These are phyloP conservation scores for Junonia oenone DNA, from an alignment of 2,888 invertebrate genomes.

Conservation along the genomic window DNA sequence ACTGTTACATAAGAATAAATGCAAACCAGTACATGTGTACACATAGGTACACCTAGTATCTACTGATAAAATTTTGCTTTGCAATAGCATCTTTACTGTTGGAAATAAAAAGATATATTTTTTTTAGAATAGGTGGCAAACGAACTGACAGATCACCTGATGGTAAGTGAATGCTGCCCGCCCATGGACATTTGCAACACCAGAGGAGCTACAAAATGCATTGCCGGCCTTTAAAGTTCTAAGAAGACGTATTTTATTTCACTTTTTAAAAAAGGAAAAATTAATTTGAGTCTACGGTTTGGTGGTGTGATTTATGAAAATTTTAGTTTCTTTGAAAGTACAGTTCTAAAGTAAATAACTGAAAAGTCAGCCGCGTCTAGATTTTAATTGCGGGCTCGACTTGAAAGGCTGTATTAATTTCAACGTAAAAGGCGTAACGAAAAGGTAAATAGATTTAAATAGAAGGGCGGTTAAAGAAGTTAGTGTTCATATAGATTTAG, in stretches of 20 bases:
- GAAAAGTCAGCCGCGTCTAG: conserved; percentile 5
- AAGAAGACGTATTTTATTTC: not conserved
- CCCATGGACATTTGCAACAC: too few species aligned
- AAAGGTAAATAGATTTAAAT: not conserved
- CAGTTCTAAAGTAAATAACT: conserved; percentile 7
- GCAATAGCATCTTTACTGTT: not conserved
- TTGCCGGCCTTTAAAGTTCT: too few species aligned
- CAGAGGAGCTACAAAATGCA: too few species aligned
- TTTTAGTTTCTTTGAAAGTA: conserved; percentile 1
- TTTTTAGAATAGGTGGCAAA: too few species aligned
- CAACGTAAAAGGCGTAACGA: not conserved
- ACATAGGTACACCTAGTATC: too few species aligned
- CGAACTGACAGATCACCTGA: too few species aligned
- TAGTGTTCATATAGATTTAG: not conserved
- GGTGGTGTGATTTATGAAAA: not conserved
- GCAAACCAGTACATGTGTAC: too few species aligned
- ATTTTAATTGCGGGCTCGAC: conserved; percentile 13
- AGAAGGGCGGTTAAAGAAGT: not conserved
- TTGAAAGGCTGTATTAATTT: conserved; percentile 7
- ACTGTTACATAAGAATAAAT: not conserved
- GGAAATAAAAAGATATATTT: not conserved
- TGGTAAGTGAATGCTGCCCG: too few species aligned
- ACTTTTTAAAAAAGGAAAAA: not conserved
- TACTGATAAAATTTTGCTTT: too few species aligned
- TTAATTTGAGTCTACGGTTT: not conserved